phyloP scores from a whole-genome alignment of 2,888 invertebrate species.

The Hoplodrina blanda region DNA sequence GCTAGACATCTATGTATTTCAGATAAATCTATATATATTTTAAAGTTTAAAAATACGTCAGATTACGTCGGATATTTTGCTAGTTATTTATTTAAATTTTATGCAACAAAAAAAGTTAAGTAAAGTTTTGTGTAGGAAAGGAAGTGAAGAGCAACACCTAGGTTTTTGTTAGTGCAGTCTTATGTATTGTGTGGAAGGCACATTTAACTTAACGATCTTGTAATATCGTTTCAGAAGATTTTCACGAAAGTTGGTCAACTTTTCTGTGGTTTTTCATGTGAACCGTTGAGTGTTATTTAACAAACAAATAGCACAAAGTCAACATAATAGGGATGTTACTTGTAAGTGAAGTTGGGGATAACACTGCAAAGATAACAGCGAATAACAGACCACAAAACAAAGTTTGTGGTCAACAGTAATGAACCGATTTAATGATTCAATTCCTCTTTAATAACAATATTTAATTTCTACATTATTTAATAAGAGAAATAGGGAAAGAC shows the following conservation, averaged over 20 bases:
- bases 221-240: slow-evolving; percentile 42
- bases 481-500: slow-evolving; percentile 15
- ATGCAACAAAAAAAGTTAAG: no score
- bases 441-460: slow-evolving; percentile 3
- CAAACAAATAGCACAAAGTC: slow-evolving; percentile 26
- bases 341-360: slow-evolving; percentile 30
- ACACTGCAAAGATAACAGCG: slow-evolving; percentile 13
- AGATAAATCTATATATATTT: neutral
- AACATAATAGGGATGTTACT: neutral
- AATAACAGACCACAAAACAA: slow-evolving; percentile 25
- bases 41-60: neutral
- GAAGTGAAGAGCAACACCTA: slow-evolving; percentile 33
- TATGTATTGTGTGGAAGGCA: slow-evolving; percentile 23
- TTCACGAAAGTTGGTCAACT: no score
- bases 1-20: neutral
- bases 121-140: slow-evolving; percentile 8
- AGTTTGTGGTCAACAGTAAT: slow-evolving; percentile 35
- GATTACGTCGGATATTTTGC: neutral
- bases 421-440: slow-evolving; percentile 20
- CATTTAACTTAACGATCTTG: slow-evolving; percentile 23
- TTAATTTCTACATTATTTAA: slow-evolving; percentile 3
- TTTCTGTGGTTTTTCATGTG: neutral
- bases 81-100: neutral
- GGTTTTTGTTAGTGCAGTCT: slow-evolving; percentile 29
- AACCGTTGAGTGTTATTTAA: slow-evolving; percentile 8